A percentile compares a stretch with the other conserved stretches of the same genome.
Conservation (phyloP, 2,888 invertebrate species). For the Oxytorus armatus region DNA sequence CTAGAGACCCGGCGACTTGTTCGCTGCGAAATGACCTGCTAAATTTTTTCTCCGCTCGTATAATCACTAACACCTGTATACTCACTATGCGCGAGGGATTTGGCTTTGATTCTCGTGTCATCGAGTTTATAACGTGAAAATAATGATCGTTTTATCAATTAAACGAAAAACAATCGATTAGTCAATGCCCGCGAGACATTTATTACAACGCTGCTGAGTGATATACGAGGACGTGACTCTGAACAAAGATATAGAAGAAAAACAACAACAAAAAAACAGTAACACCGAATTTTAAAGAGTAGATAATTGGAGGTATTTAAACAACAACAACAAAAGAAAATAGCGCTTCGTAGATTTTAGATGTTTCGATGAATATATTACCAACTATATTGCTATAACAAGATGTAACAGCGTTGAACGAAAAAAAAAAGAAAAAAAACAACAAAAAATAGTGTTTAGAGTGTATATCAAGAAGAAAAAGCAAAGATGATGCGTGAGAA, state of each 20-base stretch:
- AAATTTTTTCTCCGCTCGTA: constrained; percentile 25
- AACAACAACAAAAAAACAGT: not conserved
- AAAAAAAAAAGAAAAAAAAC: too few relatives aligned
- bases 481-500: constrained; percentile 1
- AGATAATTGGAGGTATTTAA: constrained; percentile 13
- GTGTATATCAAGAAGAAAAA: constrained; percentile 42
- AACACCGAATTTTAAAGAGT: constrained; percentile 22
- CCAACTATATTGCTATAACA: constrained; percentile 57
- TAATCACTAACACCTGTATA: not conserved
- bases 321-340: constrained; percentile 46
- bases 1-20: constrained; percentile 3
- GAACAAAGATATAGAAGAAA: constrained; percentile 40
- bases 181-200: not conserved
- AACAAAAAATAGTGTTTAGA: constrained; percentile 73
- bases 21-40: not conserved
- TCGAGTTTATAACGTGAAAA: constrained; percentile 18
- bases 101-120: constrained; percentile 16
- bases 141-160: constrained; percentile 1
- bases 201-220: constrained; percentile 29
- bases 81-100: not conserved
- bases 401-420: constrained; percentile 54
- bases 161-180: constrained; percentile 13
- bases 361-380: constrained; percentile 66
- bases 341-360: constrained; percentile 58
- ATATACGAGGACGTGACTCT: constrained; percentile 14